These are phyloP conservation scores for Threskiornis aethiopicus DNA, from an alignment of 2,797 vertebrate genomes.

Conservation along the genomic window DNA sequence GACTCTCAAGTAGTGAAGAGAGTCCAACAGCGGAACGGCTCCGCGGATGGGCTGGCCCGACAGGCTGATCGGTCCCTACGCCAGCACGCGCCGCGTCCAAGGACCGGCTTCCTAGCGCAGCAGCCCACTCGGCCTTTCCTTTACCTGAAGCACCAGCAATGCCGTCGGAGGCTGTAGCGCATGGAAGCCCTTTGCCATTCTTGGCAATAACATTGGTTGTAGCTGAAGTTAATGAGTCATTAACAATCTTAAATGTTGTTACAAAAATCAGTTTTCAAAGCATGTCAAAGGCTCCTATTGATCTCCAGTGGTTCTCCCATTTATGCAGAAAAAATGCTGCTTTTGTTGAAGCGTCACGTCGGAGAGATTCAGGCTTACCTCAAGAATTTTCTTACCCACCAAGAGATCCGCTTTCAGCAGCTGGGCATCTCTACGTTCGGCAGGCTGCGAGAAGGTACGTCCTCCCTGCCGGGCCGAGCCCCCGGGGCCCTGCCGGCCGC, in stretches of 20 bases:
- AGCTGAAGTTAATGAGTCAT: background rate
- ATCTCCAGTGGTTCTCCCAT: background rate
- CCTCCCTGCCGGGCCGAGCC: background rate
- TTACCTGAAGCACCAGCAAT: background rate
- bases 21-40: background rate
- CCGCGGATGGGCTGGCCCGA: background rate
- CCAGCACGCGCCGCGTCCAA: background rate
- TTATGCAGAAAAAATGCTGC: conserved; percentile 43
- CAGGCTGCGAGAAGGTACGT: conserved; percentile 56
- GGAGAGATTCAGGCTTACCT: conserved; percentile 60
- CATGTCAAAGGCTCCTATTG: background rate
- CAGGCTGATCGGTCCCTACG: background rate
- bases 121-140: background rate
- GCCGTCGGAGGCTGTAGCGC: background rate
- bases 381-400: conserved; percentile 60
- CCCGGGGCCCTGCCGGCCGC: background rate
- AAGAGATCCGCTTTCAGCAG: conserved; percentile 71
- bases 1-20: background rate
- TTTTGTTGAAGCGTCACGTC: conserved; percentile 31
- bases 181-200: background rate
- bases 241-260: background rate
- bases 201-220: background rate
- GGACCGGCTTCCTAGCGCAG: background rate
- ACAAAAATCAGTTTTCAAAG: background rate
- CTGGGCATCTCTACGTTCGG: conserved; percentile 63